phyloP scores from a whole-genome alignment of 2,113 vertebrate species.

The Ardeotis arabs region DNA sequence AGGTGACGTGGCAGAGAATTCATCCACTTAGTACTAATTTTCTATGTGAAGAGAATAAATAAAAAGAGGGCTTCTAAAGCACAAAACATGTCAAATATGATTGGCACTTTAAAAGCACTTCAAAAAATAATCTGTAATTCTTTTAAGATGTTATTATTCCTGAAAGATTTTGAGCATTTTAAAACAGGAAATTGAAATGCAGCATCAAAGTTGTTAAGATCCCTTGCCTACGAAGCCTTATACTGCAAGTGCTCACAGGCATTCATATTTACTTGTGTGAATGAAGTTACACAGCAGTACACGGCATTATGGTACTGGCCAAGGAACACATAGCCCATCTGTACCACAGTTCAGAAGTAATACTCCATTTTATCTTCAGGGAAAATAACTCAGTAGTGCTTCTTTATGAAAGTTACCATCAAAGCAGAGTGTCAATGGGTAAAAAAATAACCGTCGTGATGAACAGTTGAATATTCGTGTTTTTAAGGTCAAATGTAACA shows the following conservation, averaged over 20 bases:
- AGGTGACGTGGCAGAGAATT: accelerated
- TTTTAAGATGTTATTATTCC: background rate
- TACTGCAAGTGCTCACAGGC: background rate
- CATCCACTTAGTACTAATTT: background rate
- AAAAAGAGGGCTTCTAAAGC: background rate
- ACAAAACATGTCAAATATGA: background rate
- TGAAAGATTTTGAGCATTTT: background rate
- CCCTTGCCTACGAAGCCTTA: background rate
- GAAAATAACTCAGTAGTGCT: background rate
- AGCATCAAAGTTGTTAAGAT: background rate
- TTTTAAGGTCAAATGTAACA: background rate
- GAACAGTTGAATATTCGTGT: background rate
- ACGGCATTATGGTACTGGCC: background rate
- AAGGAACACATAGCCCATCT: background rate
- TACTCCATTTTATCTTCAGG: background rate
- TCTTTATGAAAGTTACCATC: background rate
- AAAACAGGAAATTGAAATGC: background rate
- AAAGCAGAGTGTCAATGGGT: background rate
- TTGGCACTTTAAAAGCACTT: background rate
- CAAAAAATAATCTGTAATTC: background rate
- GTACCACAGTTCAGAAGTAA: background rate
- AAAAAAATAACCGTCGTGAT: accelerated
- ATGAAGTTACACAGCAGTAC: background rate
- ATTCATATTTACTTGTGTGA: background rate
- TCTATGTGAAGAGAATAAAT: background rate